Base-by-base conservation (phyloP, 2,888 invertebrate species). In the Euclidia mi region DNA sequence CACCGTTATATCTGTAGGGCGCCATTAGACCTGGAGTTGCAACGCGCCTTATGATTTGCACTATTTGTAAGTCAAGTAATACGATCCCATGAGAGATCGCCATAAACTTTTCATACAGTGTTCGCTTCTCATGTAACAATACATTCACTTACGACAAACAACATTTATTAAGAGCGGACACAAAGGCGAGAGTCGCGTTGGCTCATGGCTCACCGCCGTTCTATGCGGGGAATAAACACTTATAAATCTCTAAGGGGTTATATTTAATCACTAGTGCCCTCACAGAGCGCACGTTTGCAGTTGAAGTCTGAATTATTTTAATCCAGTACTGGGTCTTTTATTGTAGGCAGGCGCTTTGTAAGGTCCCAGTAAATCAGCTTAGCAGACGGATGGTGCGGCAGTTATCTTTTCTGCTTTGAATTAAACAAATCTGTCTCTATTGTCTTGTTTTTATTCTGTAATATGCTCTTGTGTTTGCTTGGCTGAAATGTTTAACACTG, bases 311-410 rank as follows among this genome's bases (percentile, higher is more conserved):
- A 88, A 90, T 91, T 88, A 90, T 91, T 90, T 91, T 89, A 90
- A 90, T 88, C 86, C 88, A 77, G 66, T 81, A 82, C 77, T 71
- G 80, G 85, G 83, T 88, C 91, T 89, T 88, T 90, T 90, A 89
- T 88, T 85, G 86, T 86, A 77, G 82, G 78, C 66, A 59, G 73
- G 72, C 81, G 76, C 84, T 87, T 88, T 87, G 89, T 90, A 81
- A 87, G 85, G 78, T 81, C 78, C 61, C 85, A 74, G 89, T 94
- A 93, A 94, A 94, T 93, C 93, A 92, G 92, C 92, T 92, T 90
- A 91, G 82, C 62, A 75, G 88, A 87, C 87, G 87, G 89, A 90
- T 88, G 88, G 87, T 73, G 76, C 79, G 75, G 79, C 72, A 80
- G 81, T 82, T 89, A 90, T 91, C 91, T 87, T 75, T 72, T 65